Percentiles rank a stretch among this genome's conserved stretches.
phyloP scores from a whole-genome alignment of 2,113 vertebrate genomes.

The Alexandromys fortis region DNA sequence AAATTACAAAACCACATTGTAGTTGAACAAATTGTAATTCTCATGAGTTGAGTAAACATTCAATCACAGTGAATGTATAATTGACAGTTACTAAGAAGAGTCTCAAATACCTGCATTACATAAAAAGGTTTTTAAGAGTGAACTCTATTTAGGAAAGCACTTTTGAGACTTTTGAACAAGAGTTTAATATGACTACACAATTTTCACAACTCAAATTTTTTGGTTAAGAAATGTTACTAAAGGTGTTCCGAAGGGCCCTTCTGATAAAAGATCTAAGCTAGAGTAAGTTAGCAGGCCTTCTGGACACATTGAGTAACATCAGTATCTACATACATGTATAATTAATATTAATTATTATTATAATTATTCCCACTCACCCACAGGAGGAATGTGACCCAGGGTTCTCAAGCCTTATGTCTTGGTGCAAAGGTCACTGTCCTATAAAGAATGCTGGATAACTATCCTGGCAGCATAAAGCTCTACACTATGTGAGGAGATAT shows the following conservation, averaged over 20 bases:
- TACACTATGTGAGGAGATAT: not conserved
- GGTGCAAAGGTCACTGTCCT: not conserved
- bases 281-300: not conserved
- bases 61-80: not conserved
- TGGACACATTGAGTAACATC: not conserved
- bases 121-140: conserved; percentile 8
- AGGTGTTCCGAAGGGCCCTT: not conserved
- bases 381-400: rapidly evolving
- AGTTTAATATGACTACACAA: not conserved
- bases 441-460: not conserved
- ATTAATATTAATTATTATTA: not conserved
- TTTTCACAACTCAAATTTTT: conserved; percentile 33
- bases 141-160: conserved; percentile 9
- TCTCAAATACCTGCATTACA: conserved; percentile 33
- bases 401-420: not conserved
- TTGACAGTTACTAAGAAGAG: conserved; percentile 15
- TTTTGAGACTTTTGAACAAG: conserved; percentile 3
- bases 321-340: not conserved
- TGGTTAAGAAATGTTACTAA: not conserved
- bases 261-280: not conserved
- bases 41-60: conserved; percentile 25
- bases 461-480: not conserved
- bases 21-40: conserved; percentile 23
- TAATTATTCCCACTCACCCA: not conserved
- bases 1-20: conserved; percentile 3